Evolutionary conservation across 2,113 vertebrate species (phyloP), one percentile per base, ranked within the genome.

Genomic region (Oryzias woworae): DNA sequence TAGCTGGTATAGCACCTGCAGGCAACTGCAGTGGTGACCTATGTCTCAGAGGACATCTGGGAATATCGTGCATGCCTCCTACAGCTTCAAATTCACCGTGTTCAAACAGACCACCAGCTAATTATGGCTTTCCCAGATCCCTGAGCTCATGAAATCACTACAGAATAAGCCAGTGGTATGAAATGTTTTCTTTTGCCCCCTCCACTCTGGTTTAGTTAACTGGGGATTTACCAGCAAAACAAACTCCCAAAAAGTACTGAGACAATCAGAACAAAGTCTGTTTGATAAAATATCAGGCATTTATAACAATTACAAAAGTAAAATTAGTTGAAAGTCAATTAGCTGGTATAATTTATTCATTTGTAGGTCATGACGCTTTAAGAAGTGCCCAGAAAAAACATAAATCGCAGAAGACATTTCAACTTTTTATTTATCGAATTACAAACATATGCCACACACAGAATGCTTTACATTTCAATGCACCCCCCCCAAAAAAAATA

Each of bases 401-500:
- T 36, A 28, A 73, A 46, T 2, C 16, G 12, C 69, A 53, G 44
- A 77, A 78, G 57, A 50, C n/a, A 49, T 92, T 94, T 66, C 47
- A 20, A 22, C 49, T 85, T 96, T 92, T 98, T 96, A 97, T 97
- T 98, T 92, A 94, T 95, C 92, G 93, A 93, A 94, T 94, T 95
- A 94, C 94, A 95, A 80, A 91, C 97, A 97, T 97, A 94, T 98
- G 98, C 96, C 97, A 93, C 91, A 94, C 92, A 95, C 93, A 83
- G 91, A 95, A 95, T 95, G 94, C 92, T 93, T 93, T 95, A 94
- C 96, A 94, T 92, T 92, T 93, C 90, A 91, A 94, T 96, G 93
- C 92, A 92, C 93, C 92, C 73, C 94, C 93, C 94, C 94, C 94
- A 68, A 92, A 92, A 94, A 95, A 97, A 99, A 99, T 99, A 98